Evolutionary conservation across 2,888 invertebrate genomes (phyloP).

Genomic region (Chymomyza fuscimana): DNA sequence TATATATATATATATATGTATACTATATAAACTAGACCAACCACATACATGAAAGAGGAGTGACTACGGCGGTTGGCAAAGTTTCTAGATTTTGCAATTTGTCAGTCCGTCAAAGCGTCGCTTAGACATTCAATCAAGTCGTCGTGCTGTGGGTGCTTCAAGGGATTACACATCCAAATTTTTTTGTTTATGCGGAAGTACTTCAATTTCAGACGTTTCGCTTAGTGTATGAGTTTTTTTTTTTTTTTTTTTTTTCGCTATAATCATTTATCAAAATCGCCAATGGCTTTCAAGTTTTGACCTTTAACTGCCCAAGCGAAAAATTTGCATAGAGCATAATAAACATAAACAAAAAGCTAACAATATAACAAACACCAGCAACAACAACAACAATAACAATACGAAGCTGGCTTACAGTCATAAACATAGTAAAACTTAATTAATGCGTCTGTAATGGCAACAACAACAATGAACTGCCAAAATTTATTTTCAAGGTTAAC

Average conservation of each 20-base stretch:
- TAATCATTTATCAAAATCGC: neutral
- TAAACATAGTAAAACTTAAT: constrained; percentile 34
- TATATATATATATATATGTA: too few relatives aligned
- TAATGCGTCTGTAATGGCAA: constrained; percentile 38
- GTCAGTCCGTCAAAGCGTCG: neutral
- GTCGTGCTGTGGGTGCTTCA: neutral
- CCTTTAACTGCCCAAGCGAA: neutral
- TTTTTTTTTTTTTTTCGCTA: neutral
- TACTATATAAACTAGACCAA: too few relatives aligned
- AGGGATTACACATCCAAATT: neutral
- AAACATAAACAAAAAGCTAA: constrained; percentile 1
- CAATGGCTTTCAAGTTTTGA: neutral
- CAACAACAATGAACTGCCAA: constrained; percentile 13
- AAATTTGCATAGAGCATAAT: constrained; percentile 10
- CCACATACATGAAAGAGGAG: neutral
- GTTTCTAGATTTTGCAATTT: neutral
- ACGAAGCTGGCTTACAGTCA: constrained; percentile 10
- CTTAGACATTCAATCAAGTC: neutral
- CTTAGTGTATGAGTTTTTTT: neutral
- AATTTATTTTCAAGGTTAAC: constrained; percentile 24
- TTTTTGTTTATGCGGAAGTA: neutral
- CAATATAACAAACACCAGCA: constrained; percentile 4
- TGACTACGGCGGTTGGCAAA: neutral
- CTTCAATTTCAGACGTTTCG: neutral
- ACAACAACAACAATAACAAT: constrained; percentile 6